phyloP scores from a whole-genome alignment of 2,888 invertebrate genomes.

The Laspeyria flexula region DNA sequence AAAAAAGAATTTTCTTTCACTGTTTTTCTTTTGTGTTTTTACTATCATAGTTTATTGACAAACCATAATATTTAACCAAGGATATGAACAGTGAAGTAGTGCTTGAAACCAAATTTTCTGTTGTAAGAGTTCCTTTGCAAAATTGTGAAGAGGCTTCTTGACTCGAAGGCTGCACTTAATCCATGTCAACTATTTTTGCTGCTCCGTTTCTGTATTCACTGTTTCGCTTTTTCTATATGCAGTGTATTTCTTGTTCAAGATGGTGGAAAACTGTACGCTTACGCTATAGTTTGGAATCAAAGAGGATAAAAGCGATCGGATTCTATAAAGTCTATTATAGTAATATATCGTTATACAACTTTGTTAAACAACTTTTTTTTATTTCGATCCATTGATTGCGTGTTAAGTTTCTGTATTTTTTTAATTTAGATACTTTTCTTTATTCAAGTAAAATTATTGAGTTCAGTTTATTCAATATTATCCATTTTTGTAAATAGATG shows the following conservation, averaged over 20 bases:
- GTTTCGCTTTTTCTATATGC: constrained; percentile 20
- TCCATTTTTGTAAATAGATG: no score
- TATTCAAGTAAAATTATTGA: no score
- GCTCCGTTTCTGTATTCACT: constrained; percentile 36
- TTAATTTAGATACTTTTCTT: no score
- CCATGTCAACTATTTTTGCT: constrained; percentile 53
- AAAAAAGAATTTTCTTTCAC: no score
- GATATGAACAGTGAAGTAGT: constrained; percentile 47
- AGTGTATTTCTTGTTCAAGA: constrained; percentile 23
- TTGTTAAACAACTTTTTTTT: not conserved
- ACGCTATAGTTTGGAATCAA: constrained; percentile 4
- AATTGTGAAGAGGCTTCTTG: constrained; percentile 70
- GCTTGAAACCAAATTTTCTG: constrained; percentile 62
- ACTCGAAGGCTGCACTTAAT: constrained; percentile 65
- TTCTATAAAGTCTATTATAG: not conserved
- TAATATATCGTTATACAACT: no score
- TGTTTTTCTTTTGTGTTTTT: no score
- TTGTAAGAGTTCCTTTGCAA: constrained; percentile 65
- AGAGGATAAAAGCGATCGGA: not conserved
- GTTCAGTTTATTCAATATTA: no score
- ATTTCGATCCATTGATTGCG: not conserved
- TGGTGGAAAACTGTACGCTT: constrained; percentile 26
- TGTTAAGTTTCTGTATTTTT: no score
- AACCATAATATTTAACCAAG: constrained; percentile 36
- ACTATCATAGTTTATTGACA: not conserved